These are phyloP conservation scores for Novumbra hubbsi DNA, from an alignment of 2,797 vertebrate genomes.

Conservation along the genomic window DNA sequence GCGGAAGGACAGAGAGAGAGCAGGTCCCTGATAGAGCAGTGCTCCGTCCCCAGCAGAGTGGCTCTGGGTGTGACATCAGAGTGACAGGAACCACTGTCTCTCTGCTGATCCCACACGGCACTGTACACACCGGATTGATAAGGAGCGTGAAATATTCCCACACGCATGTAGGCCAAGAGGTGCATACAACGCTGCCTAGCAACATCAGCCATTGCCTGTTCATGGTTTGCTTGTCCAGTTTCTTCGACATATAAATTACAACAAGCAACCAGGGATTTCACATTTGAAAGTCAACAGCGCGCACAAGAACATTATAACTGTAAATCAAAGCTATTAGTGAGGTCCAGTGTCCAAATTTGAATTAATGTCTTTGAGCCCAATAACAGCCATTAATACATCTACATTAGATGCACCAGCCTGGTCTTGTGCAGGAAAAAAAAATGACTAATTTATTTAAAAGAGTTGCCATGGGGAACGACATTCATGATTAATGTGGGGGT, in stretches of 20 bases:
- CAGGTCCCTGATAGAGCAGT: background rate
- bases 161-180: background rate
- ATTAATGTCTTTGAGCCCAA: conserved; percentile 30
- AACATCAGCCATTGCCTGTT: background rate
- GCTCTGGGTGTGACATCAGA: background rate
- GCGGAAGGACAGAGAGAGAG: conserved; percentile 2
- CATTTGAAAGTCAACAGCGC: background rate
- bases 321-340: conserved; percentile 23
- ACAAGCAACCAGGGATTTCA: background rate
- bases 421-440: conserved; percentile 32
- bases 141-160: background rate
- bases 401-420: conserved; percentile 39
- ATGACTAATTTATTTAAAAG: conserved; percentile 71
- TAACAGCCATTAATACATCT: conserved; percentile 44
- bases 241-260: background rate
- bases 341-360: conserved; percentile 23
- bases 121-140: background rate
- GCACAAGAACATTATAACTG: background rate
- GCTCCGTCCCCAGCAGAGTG: background rate
- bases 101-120: conserved; percentile 1
- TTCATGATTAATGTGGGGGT: conserved; percentile 73
- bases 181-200: background rate
- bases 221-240: background rate
- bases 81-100: conserved; percentile 2
- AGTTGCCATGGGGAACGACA: conserved; percentile 71